Evolutionary conservation across 2,888 invertebrate genomes (phyloP).

Genomic region (Drosophila birchii): DNA sequence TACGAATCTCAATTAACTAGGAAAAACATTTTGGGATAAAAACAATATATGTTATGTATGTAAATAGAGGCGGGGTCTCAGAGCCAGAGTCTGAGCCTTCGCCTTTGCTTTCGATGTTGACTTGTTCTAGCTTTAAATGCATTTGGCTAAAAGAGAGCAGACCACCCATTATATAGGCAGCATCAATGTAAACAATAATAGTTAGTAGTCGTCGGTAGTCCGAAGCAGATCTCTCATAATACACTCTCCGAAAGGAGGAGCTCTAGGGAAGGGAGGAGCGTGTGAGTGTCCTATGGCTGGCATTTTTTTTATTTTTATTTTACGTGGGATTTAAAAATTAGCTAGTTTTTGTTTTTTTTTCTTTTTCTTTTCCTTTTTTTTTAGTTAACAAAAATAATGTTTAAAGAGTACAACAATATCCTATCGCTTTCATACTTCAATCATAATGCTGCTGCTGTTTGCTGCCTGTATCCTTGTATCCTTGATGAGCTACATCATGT

Average conservation of each 20-base stretch:
- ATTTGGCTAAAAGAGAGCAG: conserved; percentile 15
- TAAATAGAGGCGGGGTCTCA: background rate
- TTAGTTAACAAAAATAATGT: conserved; percentile 65
- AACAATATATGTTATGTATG: background rate
- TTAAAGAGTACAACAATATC: conserved; percentile 45
- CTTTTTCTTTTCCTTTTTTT: background rate
- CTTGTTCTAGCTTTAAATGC: conserved; percentile 27
- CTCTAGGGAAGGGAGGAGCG: background rate
- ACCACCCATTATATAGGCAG: conserved; percentile 58
- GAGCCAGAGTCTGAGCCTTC: background rate
- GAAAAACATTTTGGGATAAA: conserved; percentile 31
- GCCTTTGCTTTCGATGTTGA: conserved; percentile 20
- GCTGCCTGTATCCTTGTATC: conserved; percentile 32
- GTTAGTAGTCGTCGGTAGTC: conserved; percentile 46
- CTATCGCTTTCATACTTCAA: conserved; percentile 32
- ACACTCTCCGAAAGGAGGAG: conserved; percentile 47
- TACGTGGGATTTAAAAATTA: conserved; percentile 37
- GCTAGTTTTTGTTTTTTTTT: conserved; percentile 23
- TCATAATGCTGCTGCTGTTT: conserved; percentile 3
- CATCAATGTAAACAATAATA: conserved; percentile 33
- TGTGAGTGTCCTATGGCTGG: conserved; percentile 6
- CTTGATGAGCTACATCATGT: conserved; percentile 65
- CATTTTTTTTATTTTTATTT: conserved; percentile 1
- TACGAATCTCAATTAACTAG: conserved; percentile 27
- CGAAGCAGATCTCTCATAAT: conserved; percentile 37